Evolutionary conservation across 2,113 vertebrate genomes (phyloP).

Genomic region (Psittacus erithacus): DNA sequence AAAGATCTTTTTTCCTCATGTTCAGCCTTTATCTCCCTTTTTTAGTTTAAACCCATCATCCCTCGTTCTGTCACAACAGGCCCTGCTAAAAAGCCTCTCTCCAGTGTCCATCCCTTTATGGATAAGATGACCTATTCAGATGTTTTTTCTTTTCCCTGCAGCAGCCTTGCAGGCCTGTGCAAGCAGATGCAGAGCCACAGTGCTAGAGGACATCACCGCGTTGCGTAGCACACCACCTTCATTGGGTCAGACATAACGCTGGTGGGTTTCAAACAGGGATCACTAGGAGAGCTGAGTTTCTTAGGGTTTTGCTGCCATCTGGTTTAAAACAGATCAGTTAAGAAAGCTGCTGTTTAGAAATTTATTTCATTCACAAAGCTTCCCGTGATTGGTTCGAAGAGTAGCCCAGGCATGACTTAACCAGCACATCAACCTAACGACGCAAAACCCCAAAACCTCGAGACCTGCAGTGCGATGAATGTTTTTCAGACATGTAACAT

Average conservation of each 20-base stretch:
- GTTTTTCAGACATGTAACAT: background rate
- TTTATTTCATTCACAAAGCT: background rate
- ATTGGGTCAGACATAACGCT: background rate
- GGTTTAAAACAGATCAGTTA: background rate
- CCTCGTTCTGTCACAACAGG: background rate
- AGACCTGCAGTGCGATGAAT: background rate
- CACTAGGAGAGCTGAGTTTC: background rate
- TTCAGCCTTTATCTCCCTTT: background rate
- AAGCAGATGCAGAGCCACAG: background rate
- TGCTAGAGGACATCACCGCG: rapidly evolving
- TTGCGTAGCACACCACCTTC: background rate
- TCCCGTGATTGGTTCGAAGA: background rate
- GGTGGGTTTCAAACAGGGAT: background rate
- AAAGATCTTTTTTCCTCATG: background rate
- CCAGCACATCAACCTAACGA: background rate
- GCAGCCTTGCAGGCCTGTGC: background rate
- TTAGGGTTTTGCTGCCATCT: background rate
- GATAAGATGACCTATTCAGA: background rate
- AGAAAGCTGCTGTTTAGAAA: background rate
- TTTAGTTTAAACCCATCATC: background rate
- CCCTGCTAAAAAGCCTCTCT: background rate
- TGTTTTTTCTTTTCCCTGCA: background rate
- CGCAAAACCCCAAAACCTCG: background rate
- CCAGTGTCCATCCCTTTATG: background rate
- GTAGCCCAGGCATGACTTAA: background rate